A percentile compares a stretch with the other conserved stretches of the same genome.
Evolutionary conservation across 2,888 invertebrate species (phyloP).

Genomic region (Drosophila melanocephala): DNA sequence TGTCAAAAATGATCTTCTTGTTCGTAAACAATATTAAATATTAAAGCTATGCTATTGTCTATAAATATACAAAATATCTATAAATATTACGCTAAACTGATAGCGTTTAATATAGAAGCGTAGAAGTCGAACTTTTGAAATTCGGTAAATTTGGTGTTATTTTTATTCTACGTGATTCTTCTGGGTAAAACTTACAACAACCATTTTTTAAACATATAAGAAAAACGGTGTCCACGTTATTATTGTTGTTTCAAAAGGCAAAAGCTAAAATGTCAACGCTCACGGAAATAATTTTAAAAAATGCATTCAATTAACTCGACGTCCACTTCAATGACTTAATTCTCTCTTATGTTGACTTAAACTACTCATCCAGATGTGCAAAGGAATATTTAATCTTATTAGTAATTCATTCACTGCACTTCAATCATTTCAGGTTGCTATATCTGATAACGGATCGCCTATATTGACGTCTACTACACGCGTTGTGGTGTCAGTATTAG

Average conservation of each 20-base stretch:
- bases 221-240: neutral
- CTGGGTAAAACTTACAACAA: no score
- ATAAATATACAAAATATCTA: neutral
- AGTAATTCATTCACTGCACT: neutral
- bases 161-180: no score
- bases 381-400: neutral
- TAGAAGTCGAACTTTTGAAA: neutral
- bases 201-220: no score
- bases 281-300: no score
- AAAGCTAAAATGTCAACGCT: neutral
- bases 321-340: neutral
- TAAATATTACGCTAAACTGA: neutral
- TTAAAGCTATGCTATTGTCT: neutral
- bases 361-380: neutral
- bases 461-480: slow-evolving; percentile 91
- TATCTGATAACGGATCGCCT: slow-evolving; percentile 92
- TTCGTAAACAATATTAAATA: neutral
- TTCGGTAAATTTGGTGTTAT: no score
- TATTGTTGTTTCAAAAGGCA: neutral
- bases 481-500: slow-evolving; percentile 92
- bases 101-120: neutral
- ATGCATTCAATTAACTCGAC: no score
- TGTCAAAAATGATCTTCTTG: neutral
- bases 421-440: slow-evolving; percentile 87
- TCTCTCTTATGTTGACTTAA: neutral